phyloP scores from a whole-genome alignment of 2,797 vertebrate species.

The Myotis planiceps region DNA sequence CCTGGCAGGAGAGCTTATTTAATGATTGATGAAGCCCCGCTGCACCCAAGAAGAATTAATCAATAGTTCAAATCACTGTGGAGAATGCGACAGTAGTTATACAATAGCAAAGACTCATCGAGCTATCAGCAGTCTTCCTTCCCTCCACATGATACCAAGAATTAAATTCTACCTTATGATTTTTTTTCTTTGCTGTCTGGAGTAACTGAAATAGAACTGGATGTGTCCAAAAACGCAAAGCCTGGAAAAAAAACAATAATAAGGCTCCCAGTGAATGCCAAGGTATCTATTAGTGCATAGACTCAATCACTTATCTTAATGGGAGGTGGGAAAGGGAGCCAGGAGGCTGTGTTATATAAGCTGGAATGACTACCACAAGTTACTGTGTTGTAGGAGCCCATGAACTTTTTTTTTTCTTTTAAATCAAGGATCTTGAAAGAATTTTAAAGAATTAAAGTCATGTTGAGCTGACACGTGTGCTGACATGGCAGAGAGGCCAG shows the following conservation, averaged over 20 bases:
- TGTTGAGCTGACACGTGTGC: neutral
- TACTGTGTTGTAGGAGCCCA: conserved; percentile 32
- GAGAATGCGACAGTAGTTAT: neutral
- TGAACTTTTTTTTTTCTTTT: neutral
- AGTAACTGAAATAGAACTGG: conserved; percentile 66
- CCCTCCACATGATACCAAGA: neutral
- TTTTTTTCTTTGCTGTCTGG: conserved; percentile 27
- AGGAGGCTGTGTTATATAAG: neutral
- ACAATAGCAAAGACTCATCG: neutral
- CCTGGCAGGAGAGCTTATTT: conserved; percentile 54
- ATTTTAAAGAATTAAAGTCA: neutral
- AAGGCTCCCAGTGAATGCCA: conserved; percentile 69
- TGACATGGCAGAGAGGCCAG: neutral
- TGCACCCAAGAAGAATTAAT: conserved; percentile 63
- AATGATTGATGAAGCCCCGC: conserved; percentile 38
- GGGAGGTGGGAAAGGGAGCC: conserved; percentile 52
- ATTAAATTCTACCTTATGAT: neutral
- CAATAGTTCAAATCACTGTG: conserved; percentile 13
- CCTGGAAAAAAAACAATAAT: conserved; percentile 55
- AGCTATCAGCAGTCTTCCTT: neutral
- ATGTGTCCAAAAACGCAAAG: conserved; percentile 69
- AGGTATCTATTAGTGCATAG: conserved; percentile 66
- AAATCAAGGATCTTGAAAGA: conserved; percentile 9
- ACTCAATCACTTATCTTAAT: conserved; percentile 73
- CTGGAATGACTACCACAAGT: conserved; percentile 21